Conservation (phyloP, 2,797 vertebrate genomes). For the Sternotherus odoratus region DNA sequence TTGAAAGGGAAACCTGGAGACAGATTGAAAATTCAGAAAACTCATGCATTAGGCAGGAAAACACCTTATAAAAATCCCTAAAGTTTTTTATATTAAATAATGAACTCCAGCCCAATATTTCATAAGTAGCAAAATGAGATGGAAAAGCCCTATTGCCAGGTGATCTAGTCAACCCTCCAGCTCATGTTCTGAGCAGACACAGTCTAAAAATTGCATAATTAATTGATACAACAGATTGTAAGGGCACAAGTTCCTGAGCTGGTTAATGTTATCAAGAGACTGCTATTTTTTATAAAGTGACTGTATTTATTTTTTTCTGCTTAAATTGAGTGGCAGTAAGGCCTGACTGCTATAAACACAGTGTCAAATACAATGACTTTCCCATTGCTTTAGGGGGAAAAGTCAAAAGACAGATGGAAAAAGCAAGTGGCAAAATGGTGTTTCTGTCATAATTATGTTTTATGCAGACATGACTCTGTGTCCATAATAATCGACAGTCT, state of each 20-base stretch:
- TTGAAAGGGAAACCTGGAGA: not conserved
- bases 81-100: not conserved
- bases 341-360: slow-evolving; percentile 5
- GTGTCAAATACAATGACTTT: slow-evolving; percentile 3
- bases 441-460: slow-evolving; percentile 42
- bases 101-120: not conserved
- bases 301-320: not conserved
- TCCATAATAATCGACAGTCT: slow-evolving; percentile 8
- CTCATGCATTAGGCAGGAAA: not conserved
- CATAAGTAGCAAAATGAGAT: not conserved
- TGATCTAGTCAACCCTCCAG: not conserved
- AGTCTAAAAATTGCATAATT: not conserved
- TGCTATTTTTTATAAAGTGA: not conserved
- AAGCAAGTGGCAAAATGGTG: not conserved
- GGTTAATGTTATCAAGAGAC: not conserved
- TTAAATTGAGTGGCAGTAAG: slow-evolving; percentile 6
- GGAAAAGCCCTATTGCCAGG: not conserved
- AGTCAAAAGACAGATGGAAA: slow-evolving; percentile 61
- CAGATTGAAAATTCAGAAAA: not conserved
- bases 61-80: not conserved
- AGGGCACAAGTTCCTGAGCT: not conserved
- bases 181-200: slow-evolving; percentile 2
- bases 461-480: not conserved
- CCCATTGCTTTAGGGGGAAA: not conserved
- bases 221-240: slow-evolving; percentile 18